These are phyloP conservation scores for Glaucidium brasilianum DNA, from an alignment of 2,113 vertebrate genomes.

Conservation along the genomic window DNA sequence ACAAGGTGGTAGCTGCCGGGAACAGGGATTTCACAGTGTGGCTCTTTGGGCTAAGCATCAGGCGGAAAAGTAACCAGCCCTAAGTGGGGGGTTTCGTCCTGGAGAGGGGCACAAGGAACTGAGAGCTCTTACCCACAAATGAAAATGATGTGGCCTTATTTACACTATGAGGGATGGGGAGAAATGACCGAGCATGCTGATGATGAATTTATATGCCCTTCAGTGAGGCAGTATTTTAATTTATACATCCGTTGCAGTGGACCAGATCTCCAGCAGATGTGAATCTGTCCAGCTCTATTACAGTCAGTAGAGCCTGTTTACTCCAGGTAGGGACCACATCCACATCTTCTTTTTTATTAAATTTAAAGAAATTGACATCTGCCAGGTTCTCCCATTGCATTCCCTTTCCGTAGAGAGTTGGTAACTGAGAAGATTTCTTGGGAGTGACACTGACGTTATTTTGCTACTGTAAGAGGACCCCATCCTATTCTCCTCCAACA, in stretches of 20 bases:
- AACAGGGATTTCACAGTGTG: constrained; percentile 35
- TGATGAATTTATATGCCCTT: background rate
- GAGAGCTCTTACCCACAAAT: constrained; percentile 38
- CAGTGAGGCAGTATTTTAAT: background rate
- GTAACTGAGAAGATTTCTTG: background rate
- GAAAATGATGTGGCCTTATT: constrained; percentile 48
- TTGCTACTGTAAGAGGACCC: background rate
- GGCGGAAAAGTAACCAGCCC: background rate
- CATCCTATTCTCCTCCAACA: background rate
- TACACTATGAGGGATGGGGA: background rate
- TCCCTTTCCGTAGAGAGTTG: background rate
- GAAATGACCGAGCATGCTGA: background rate
- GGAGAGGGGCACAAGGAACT: background rate
- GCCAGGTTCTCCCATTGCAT: background rate
- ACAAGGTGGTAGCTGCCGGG: background rate
- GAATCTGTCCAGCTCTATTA: background rate
- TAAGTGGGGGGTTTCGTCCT: background rate
- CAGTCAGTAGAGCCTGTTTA: background rate
- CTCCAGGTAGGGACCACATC: background rate
- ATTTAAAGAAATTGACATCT: background rate
- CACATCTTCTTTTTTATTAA: background rate
- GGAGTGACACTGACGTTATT: background rate
- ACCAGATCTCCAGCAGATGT: background rate
- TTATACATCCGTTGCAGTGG: background rate
- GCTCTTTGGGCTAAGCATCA: background rate